Evolutionary conservation across 2,888 invertebrate genomes (phyloP).

Genomic region (Biston betularia): DNA sequence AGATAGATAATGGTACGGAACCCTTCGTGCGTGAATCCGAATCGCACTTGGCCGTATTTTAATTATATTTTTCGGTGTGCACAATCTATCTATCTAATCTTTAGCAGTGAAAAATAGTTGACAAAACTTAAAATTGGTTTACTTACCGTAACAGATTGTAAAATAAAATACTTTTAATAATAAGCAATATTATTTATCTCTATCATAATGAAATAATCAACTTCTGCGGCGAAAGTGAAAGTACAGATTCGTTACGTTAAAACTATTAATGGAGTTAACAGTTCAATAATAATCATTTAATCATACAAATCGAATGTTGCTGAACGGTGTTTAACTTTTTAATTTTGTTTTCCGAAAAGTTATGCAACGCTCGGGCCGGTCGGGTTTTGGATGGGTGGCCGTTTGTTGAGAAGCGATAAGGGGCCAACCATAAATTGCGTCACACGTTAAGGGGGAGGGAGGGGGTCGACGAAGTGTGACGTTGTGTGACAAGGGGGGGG

Average conservation of each 20-base stretch:
- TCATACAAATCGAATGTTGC: neutral
- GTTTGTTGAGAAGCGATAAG: no score
- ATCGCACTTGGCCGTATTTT: no score
- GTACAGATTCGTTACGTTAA: neutral
- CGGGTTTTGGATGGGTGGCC: no score
- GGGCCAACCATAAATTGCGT: no score
- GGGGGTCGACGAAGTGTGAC: no score
- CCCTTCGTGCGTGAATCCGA: no score
- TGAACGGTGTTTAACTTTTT: neutral
- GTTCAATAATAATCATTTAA: constrained; percentile 1
- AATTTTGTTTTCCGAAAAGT: neutral
- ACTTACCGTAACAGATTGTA: neutral
- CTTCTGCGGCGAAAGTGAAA: constrained; percentile 1
- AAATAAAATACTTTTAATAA: neutral
- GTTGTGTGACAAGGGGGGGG: no score
- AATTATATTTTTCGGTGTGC: no score
- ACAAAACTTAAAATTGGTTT: neutral
- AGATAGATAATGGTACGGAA: no score
- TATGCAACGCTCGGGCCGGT: neutral
- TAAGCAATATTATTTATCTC: neutral
- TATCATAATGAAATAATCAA: neutral
- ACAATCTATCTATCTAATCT: no score
- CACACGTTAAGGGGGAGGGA: no score
- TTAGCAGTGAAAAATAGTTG: neutral
- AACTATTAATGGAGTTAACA: neutral